Evolutionary conservation across 1,140 invertebrate genomes (phyloP), one percentile per base, ranked within the genome.

Genomic region (Plodia interpunctella): DNA sequence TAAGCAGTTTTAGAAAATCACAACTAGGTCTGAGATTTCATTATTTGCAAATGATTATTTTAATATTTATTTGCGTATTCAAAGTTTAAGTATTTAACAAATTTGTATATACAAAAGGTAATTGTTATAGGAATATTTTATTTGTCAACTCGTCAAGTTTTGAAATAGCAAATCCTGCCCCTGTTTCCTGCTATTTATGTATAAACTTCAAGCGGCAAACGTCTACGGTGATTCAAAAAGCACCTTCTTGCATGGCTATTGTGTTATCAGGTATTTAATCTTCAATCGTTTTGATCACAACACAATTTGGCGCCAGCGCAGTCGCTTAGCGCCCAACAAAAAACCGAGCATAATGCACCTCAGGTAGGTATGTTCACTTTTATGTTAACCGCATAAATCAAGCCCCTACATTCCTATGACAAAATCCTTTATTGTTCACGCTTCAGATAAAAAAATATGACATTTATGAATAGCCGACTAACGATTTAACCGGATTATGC

Each of bases 211-310:
- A 10, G 0, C 38, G 15, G 38, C 38, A 44, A 44, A 35, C 32
- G 13, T 9, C 32, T 5, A 35, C 13, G 15, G 0, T n/a, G 2
- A 44, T 44, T 44, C 5, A 15, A 44, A n/a, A n/a, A 15, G n/a
- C 30, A 10, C 30, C 11, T 32, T 65, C 28, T 15, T 44, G 38
- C 15, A 44, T 17, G 15, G 5, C 13, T n/a, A 44, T 44, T 44
- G 15, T 44, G n/a, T 44, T 44, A 44, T 44, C 38, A 44, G 38
- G 38, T 44, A 44, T 44, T 44, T 15, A 44, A 44, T 44, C 38
- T 44, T 44, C n/a, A 44, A 44, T 44, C 38, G 38, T 15, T 44
- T 44, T 15, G n/a, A 44, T 44, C 13, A 35, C 32, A 35, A 35
- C 9, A 35, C 9, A 44, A 44, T 44, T 44, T n/a, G 38, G 38